These are phyloP conservation scores for Pristionchus entomophagus DNA, from an alignment of 2,888 invertebrate genomes.

Conservation along the genomic window DNA sequence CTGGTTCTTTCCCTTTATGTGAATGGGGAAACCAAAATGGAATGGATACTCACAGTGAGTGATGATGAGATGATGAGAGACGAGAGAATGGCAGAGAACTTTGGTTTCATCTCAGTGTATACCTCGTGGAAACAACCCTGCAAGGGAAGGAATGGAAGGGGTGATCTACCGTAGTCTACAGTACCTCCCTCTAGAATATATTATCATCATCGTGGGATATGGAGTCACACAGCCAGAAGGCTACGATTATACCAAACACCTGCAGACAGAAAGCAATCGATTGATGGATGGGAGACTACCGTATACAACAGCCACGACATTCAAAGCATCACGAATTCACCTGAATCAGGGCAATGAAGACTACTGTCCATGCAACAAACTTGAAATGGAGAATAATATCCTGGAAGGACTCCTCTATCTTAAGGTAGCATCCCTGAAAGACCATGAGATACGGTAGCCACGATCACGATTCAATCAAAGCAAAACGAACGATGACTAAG, in stretches of 20 bases:
- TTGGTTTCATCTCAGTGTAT: constrained; percentile 57
- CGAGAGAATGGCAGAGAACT: constrained; percentile 61
- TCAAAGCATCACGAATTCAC: constrained; percentile 51
- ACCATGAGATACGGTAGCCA: constrained; percentile 3
- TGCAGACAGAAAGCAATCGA: constrained; percentile 50
- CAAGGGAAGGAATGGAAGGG: constrained; percentile 1
- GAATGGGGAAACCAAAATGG: too few relatives aligned
- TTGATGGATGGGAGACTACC: too few relatives aligned
- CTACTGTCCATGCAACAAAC: constrained; percentile 74
- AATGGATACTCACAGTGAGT: constrained; percentile 3
- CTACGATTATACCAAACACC: constrained; percentile 74
- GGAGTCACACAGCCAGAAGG: constrained; percentile 75
- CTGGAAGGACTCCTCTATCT: constrained; percentile 71
- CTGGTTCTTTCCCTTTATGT: too few relatives aligned
- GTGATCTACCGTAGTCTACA: constrained; percentile 19
- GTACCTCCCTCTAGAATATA: constrained; percentile 25
- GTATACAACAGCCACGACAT: constrained; percentile 20
- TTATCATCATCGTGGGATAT: constrained; percentile 70
- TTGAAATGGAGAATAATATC: constrained; percentile 73
- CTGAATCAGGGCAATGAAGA: constrained; percentile 72
- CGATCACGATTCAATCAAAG: constrained; percentile 29
- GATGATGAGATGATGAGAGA: constrained; percentile 54
- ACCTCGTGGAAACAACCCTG: constrained; percentile 65
- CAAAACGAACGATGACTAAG: not conserved
- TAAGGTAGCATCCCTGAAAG: constrained; percentile 71